These are phyloP conservation scores for Laticauda colubrina DNA, from an alignment of 2,113 vertebrate species.

Conservation along the genomic window DNA sequence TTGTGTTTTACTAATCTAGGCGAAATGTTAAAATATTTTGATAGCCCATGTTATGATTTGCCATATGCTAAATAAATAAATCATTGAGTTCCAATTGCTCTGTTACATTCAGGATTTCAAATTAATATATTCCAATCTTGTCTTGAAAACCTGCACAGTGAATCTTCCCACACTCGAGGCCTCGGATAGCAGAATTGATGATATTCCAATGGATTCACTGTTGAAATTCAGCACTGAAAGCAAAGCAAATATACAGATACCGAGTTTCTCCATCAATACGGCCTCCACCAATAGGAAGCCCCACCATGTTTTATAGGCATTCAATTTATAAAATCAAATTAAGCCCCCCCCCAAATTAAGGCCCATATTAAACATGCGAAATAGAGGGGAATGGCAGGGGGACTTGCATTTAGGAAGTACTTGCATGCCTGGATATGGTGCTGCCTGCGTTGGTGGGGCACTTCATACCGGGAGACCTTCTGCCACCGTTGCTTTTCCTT, in stretches of 20 bases:
- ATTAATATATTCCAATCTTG: background rate
- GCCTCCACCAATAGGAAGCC: no score
- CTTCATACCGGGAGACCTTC: no score
- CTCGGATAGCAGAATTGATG: background rate
- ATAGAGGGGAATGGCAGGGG: no score
- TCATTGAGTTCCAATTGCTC: background rate
- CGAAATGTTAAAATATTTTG: background rate
- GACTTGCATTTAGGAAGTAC: no score
- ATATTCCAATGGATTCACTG: background rate
- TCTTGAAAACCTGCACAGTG: background rate
- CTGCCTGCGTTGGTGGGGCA: no score
- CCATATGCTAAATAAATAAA: background rate
- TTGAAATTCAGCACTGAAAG: background rate
- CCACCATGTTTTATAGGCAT: no score
- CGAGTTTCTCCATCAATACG: no score
- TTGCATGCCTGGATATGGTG: no score
- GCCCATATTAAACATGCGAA: no score
- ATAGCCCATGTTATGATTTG: background rate
- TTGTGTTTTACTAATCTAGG: background rate
- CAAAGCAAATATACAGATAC: slow-evolving; percentile 2
- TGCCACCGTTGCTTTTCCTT: no score
- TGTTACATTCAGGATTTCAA: background rate
- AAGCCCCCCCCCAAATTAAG: no score
- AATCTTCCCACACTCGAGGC: background rate
- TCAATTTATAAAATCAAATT: no score